Base-by-base conservation (phyloP, 1,140 invertebrate genomes). In the Meloidogyne hapla region DNA sequence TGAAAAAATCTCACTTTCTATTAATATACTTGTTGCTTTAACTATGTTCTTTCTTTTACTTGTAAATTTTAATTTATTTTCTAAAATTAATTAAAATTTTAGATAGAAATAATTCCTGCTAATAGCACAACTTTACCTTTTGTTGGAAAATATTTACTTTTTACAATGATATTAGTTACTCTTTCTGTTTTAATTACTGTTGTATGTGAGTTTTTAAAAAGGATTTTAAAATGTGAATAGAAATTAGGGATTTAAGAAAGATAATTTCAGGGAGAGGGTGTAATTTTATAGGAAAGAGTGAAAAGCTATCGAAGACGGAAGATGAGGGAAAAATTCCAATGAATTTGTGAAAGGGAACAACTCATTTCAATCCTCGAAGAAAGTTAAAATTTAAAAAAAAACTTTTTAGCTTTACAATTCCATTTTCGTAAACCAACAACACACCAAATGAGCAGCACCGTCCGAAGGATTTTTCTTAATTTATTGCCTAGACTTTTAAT, bases 21-120 rank as follows among this genome's bases (percentile, higher is more conserved):
- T 99, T 88, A 98, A 95, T 64, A 99, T 99, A 89, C 91, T 99
- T 82, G 95, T 99, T 89, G 97, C 95, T 89, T 92, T 99, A 83
- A 96, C 96, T 89, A 95, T 99, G 91, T 99, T 99, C 91, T 99
- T 99, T 90, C 91, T 99, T 48, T 91, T 99, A 87, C 92, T 99
- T 73, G 94, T 85, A 76, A 83, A 72, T 74, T 40, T 12, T 25
- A 75, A 74, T 40, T 75, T 2, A 15, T 15, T 6, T n/a, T 74
- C 75, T 70, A 26, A 25, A 62, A 13, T 33, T 15, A 89, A 94
- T 98, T 91, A 98, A 97, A 33, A 90, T 38, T 99, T 87, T 92
- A 98, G 74, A 95, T 83, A 21, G 86, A 96, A 89, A 98, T 98
- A 82, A 98, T 99, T 84, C 96, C 97, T 9, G 96, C 97, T 8